phyloP scores from a whole-genome alignment of 2,888 invertebrate genomes.

The Gnatocerus cornutus region DNA sequence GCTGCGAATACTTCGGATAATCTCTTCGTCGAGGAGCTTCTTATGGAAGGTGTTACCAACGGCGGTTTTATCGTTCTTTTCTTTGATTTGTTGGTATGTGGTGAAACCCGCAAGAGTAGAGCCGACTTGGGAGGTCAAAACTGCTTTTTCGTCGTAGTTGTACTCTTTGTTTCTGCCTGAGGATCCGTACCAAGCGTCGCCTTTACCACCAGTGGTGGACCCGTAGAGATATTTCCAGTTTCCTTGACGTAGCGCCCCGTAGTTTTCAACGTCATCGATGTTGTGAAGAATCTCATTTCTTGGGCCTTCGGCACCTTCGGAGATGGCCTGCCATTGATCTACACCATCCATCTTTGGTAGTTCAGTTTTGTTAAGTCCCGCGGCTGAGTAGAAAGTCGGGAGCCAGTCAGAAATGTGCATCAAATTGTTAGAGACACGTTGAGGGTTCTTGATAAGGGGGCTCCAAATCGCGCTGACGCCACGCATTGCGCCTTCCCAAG shows the following conservation, averaged over 20 bases:
- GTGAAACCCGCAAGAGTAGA: constrained; percentile 71
- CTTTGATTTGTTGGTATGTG: constrained; percentile 71
- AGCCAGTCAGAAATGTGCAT: constrained; percentile 83
- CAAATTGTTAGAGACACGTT: constrained; percentile 75
- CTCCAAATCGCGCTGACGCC: constrained; percentile 80
- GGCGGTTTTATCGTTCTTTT: constrained; percentile 60
- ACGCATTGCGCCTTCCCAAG: constrained; percentile 83
- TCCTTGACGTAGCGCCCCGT: constrained; percentile 75
- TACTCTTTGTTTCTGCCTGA: constrained; percentile 66
- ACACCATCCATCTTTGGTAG: constrained; percentile 76
- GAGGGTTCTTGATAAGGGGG: constrained; percentile 73
- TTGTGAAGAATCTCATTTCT: constrained; percentile 76
- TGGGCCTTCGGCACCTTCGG: constrained; percentile 69
- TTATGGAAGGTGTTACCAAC: constrained; percentile 53
- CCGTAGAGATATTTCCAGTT: constrained; percentile 79
- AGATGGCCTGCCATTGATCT: constrained; percentile 73
- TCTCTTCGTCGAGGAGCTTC: constrained; percentile 57
- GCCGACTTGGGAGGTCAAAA: constrained; percentile 71
- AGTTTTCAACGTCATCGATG: constrained; percentile 74
- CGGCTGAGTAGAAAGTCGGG: constrained; percentile 79
- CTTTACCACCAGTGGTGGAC: constrained; percentile 67
- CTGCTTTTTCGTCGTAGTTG: constrained; percentile 68
- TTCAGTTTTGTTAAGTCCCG: constrained; percentile 71
- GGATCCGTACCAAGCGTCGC: constrained; percentile 71
- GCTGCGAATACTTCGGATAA: constrained; percentile 59